Evolutionary conservation across 2,797 vertebrate species (phyloP).

Genomic region (Enteromius thamalakanensis): DNA sequence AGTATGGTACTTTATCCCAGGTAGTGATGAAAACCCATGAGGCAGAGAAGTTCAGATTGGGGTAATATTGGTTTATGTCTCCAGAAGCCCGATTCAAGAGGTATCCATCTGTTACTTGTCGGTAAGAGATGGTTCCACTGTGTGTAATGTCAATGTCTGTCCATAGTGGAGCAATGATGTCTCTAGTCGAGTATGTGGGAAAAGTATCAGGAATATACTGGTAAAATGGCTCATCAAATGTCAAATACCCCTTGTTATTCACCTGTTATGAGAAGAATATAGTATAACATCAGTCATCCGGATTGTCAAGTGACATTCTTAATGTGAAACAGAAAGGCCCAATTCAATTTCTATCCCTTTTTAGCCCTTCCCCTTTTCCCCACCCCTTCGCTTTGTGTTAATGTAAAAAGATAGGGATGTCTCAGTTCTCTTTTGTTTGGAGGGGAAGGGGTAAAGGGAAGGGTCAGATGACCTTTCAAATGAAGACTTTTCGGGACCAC

Average conservation of each 20-base stretch:
- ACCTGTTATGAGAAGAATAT: neutral
- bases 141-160: neutral
- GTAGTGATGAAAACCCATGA: slow-evolving; percentile 9
- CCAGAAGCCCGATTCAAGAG: neutral
- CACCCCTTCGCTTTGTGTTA: too few species aligned
- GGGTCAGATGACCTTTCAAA: too few species aligned
- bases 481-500: too few species aligned
- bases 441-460: too few species aligned
- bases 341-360: too few species aligned
- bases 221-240: neutral
- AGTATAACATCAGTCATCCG: neutral
- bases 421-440: too few species aligned
- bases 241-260: slow-evolving; percentile 1
- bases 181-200: neutral
- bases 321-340: neutral
- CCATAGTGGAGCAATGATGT: slow-evolving; percentile 44
- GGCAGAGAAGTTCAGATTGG: neutral
- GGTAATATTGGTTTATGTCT: slow-evolving; percentile 13
- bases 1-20: neutral
- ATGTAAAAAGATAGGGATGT: too few species aligned
- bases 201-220: neutral
- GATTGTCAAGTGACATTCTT: neutral
- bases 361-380: too few species aligned
- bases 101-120: neutral
- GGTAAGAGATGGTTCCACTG: slow-evolving; percentile 10